Conservation (phyloP, 2,888 invertebrate genomes). For the Dryadula phaetusa region DNA sequence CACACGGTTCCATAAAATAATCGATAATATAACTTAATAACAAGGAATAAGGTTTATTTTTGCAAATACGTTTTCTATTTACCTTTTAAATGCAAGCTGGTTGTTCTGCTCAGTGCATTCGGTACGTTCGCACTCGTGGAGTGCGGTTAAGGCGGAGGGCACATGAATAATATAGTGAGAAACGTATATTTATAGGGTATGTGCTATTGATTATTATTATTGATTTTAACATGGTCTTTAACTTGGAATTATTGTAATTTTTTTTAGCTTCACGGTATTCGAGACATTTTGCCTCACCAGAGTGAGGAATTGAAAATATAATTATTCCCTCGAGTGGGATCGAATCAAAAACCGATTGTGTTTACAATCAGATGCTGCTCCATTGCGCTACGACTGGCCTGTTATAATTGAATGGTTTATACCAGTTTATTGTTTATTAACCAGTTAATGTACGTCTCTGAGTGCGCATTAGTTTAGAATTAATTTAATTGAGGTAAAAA, state of each 20-base stretch:
- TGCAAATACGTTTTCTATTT: constrained; percentile 5
- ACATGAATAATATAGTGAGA: neutral
- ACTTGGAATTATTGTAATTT: too few species aligned
- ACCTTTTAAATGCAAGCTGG: constrained; percentile 9
- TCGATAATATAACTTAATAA: neutral
- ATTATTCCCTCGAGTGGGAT: too few species aligned
- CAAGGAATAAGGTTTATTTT: neutral
- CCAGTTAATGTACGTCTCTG: neutral
- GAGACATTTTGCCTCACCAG: too few species aligned
- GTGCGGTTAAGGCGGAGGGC: constrained; percentile 31
- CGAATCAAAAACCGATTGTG: too few species aligned
- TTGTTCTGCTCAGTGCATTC: constrained; percentile 39
- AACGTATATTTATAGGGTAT: neutral
- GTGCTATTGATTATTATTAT: neutral
- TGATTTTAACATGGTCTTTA: constrained; percentile 1
- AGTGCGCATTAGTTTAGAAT: neutral
- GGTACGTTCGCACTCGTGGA: constrained; percentile 40
- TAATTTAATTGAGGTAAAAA: too few species aligned
- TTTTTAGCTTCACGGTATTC: too few species aligned
- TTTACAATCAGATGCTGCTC: too few species aligned
- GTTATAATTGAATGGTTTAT: neutral
- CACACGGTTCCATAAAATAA: neutral
- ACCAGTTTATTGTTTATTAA: neutral
- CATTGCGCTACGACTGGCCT: too few species aligned
- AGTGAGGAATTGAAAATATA: too few species aligned